A percentile compares a stretch with the other conserved stretches of the same genome.
Evolutionary conservation across 2,888 invertebrate genomes (phyloP).

Genomic region (Pemphredon lugubris): DNA sequence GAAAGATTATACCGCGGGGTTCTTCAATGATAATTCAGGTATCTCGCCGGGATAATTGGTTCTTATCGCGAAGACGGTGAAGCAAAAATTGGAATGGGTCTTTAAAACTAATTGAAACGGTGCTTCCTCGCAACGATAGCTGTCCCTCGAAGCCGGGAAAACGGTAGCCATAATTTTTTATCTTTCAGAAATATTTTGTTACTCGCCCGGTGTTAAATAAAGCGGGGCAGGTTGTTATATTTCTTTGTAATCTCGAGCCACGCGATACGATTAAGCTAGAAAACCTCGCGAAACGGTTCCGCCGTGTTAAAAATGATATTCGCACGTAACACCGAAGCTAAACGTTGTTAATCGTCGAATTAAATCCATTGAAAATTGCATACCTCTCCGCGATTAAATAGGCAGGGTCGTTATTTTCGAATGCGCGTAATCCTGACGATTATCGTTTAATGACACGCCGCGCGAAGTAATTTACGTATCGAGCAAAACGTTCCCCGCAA

Average conservation of each 20-base stretch:
- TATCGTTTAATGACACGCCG: conserved; percentile 49
- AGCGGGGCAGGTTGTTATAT: not conserved
- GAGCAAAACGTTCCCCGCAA: conserved; percentile 15
- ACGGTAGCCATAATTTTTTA: not conserved
- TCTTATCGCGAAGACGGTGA: conserved; percentile 48
- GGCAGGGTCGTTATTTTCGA: conserved; percentile 17
- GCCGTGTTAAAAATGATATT: no score
- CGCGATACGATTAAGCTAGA: not conserved
- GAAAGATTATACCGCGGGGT: conserved; percentile 39
- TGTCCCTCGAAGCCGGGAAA: not conserved
- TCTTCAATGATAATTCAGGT: conserved; percentile 41
- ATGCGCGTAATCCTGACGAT: conserved; percentile 44
- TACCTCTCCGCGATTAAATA: not conserved
- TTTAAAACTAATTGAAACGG: conserved; percentile 36
- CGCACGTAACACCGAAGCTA: no score
- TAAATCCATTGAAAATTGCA: not conserved
- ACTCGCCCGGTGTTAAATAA: no score
- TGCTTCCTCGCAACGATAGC: not conserved
- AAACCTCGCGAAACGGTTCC: not conserved
- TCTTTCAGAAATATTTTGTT: not conserved
- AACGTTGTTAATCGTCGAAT: conserved; percentile 9
- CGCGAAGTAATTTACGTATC: conserved; percentile 42
- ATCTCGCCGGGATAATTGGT: conserved; percentile 48
- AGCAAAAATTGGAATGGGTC: conserved; percentile 24
- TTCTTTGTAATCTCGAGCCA: no score